Conservation (phyloP, 35 echinoderm and acorn worm species). For the Lytechinus pictus region DNA sequence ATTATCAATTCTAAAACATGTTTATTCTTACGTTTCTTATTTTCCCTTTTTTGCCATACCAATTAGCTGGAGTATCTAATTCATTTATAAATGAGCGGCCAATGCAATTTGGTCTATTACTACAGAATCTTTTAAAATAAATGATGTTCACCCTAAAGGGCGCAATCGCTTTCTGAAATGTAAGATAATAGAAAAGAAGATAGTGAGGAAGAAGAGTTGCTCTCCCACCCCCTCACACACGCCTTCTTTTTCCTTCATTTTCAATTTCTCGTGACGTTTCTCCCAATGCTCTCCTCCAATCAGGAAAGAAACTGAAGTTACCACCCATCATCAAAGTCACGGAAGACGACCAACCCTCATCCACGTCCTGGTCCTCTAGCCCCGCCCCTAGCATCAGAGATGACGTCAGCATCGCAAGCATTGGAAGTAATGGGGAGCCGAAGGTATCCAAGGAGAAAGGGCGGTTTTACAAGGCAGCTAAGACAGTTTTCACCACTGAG, state of each 20-base stretch:
- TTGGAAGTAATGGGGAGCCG: neutral
- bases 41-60: too few species aligned
- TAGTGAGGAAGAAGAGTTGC: too few species aligned
- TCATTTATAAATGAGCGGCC: too few species aligned
- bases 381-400: neutral
- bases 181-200: too few species aligned
- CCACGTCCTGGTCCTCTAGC: neutral
- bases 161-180: too few species aligned
- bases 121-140: too few species aligned
- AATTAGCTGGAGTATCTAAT: too few species aligned
- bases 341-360: neutral
- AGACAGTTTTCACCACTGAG: neutral
- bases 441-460: neutral
- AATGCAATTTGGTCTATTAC: too few species aligned
- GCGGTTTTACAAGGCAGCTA: neutral
- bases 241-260: neutral
- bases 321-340: conserved; percentile 23
- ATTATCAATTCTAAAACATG: too few species aligned
- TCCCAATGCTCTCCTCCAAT: neutral
- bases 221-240: too few species aligned
- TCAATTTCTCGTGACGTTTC: neutral
- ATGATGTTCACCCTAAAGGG: too few species aligned
- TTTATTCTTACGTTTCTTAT: too few species aligned
- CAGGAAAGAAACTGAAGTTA: conserved; percentile 10
- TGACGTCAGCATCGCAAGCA: neutral